Evolutionary conservation across 53 echinoderm and acorn worm genomes (phyloP).

Genomic region (Hippasteria phrygiana): DNA sequence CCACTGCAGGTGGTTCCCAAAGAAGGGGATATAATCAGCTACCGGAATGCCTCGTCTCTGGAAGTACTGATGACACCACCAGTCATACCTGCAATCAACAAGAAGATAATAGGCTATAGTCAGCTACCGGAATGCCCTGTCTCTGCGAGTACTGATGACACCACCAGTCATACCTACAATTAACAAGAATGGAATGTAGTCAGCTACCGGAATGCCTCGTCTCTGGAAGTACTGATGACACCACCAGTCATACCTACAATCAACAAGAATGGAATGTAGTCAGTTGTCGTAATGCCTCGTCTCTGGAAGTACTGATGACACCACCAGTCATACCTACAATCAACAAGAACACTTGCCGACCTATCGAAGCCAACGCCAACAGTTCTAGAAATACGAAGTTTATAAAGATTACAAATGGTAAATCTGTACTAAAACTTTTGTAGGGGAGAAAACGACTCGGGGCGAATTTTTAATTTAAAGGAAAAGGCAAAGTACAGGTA

Average conservation of each 20-base stretch:
- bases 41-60: slow-evolving; percentile 42
- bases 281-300: slow-evolving; percentile 23
- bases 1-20: slow-evolving; percentile 41
- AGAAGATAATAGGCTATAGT: slow-evolving; percentile 30
- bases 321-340: slow-evolving; percentile 47
- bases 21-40: slow-evolving; percentile 28
- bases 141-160: slow-evolving; percentile 52
- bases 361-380: too few species aligned
- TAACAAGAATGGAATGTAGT: slow-evolving; percentile 14
- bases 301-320: slow-evolving; percentile 60
- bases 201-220: slow-evolving; percentile 33
- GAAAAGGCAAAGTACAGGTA: too few species aligned
- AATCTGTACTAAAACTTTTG: too few species aligned
- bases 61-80: slow-evolving; percentile 57
- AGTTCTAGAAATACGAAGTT: too few species aligned
- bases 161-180: slow-evolving; percentile 56
- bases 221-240: slow-evolving; percentile 60
- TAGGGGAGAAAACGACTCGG: too few species aligned
- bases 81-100: slow-evolving; percentile 49
- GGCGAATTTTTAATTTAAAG: too few species aligned
- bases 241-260: slow-evolving; percentile 47
- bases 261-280: slow-evolving; percentile 17
- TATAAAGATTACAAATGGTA: too few species aligned
- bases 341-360: too few species aligned
- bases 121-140: slow-evolving; percentile 30